These are phyloP conservation scores for Dipodomys spectabilis DNA, from an alignment of 2,113 vertebrate species.

Conservation along the genomic window DNA sequence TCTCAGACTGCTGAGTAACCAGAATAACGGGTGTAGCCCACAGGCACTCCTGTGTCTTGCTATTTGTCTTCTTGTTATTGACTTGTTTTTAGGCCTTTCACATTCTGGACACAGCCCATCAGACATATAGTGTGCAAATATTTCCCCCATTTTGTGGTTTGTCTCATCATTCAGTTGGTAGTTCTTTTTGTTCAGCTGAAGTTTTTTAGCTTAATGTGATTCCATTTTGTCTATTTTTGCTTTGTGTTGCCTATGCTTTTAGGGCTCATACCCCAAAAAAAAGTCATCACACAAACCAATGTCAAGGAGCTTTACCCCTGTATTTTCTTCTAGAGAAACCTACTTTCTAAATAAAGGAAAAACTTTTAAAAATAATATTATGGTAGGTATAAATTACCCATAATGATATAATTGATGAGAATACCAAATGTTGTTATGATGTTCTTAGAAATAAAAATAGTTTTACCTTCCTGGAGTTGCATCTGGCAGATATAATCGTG, in stretches of 20 bases:
- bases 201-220: neutral
- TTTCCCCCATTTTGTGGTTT: neutral
- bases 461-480: slow-evolving; percentile 36
- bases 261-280: neutral
- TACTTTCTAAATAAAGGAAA: slow-evolving; percentile 34
- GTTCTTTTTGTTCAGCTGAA: neutral
- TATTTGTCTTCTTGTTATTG: neutral
- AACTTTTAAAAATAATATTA: neutral
- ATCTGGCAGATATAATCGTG: slow-evolving; percentile 25
- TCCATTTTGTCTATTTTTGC: neutral
- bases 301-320: neutral
- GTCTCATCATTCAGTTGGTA: neutral
- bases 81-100: neutral
- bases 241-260: neutral
- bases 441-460: slow-evolving; percentile 43
- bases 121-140: neutral
- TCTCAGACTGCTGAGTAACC: too few relatives aligned
- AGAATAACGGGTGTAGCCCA: too few relatives aligned
- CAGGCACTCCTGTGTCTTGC: too few relatives aligned
- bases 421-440: slow-evolving; percentile 58
- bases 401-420: slow-evolving; percentile 24
- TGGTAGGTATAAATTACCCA: neutral
- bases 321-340: slow-evolving; percentile 39
- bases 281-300: neutral
- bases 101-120: neutral